Conservation (phyloP, 2,113 vertebrate genomes). For the Meles meles region DNA sequence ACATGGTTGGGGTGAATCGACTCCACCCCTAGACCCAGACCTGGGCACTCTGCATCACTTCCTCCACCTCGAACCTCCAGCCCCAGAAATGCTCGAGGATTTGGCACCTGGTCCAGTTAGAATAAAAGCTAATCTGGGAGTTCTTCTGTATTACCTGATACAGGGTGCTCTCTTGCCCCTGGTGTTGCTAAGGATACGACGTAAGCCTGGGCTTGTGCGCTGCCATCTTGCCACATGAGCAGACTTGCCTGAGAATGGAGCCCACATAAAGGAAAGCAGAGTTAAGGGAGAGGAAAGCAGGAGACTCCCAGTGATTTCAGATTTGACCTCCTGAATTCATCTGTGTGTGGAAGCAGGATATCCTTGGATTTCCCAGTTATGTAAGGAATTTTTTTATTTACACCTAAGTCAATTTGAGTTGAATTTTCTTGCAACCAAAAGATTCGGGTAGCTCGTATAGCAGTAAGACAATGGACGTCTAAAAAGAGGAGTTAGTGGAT, state of each 20-base stretch:
- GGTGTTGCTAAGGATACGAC: background rate
- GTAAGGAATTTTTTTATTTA: background rate
- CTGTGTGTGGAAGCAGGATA: background rate
- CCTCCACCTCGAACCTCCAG: background rate
- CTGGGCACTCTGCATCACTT: background rate
- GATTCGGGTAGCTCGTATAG: background rate
- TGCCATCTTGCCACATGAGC: background rate
- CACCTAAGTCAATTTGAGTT: background rate
- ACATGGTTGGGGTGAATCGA: background rate
- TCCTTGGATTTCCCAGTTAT: background rate
- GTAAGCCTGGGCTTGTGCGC: background rate
- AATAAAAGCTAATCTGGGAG: background rate
- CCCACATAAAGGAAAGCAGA: background rate
- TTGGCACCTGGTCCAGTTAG: background rate
- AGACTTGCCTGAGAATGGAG: background rate
- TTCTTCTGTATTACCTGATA: background rate
- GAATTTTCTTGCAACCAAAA: background rate
- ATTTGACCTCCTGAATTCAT: background rate
- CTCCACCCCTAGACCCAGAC: background rate
- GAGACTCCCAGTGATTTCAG: too few species aligned
- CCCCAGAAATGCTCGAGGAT: background rate
- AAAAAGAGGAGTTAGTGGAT: background rate
- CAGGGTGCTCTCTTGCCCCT: background rate
- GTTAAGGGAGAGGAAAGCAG: background rate
- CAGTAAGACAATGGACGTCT: background rate